These are phyloP conservation scores for Toxonevra muliebris DNA, from an alignment of 2,888 invertebrate species.

Conservation along the genomic window DNA sequence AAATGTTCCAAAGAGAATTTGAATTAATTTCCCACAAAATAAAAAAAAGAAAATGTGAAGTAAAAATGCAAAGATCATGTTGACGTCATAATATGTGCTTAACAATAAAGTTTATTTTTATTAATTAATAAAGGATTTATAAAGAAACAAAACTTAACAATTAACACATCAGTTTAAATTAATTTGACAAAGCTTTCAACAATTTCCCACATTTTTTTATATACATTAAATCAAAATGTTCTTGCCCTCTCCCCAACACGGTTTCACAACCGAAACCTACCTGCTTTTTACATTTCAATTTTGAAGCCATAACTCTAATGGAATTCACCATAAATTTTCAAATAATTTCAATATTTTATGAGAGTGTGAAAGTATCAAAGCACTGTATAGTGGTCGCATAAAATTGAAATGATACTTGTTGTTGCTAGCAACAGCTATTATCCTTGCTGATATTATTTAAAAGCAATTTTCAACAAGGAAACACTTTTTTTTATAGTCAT, in stretches of 20 bases:
- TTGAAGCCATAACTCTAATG: constrained; percentile 54
- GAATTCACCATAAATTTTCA: constrained; percentile 53
- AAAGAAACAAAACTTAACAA: too few relatives aligned
- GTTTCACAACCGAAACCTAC: too few relatives aligned
- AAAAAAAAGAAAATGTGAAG: too few relatives aligned
- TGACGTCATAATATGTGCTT: too few relatives aligned
- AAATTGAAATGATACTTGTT: constrained; percentile 52
- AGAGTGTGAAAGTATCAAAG: background rate
- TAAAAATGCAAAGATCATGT: too few relatives aligned
- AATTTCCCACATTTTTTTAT: too few relatives aligned
- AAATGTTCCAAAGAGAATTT: constrained; percentile 16
- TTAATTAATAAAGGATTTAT: too few relatives aligned
- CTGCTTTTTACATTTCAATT: background rate
- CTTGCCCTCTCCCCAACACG: too few relatives aligned
- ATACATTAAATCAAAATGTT: too few relatives aligned
- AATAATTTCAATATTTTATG: constrained; percentile 48
- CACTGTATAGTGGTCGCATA: constrained; percentile 38
- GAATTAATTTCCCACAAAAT: constrained; percentile 5
- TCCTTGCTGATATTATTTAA: constrained; percentile 27
- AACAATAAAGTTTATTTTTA: too few relatives aligned
- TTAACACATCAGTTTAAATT: too few relatives aligned
- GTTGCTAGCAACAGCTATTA: constrained; percentile 44
- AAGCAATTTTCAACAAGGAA: constrained; percentile 37
- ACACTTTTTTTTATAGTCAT: constrained; percentile 43
- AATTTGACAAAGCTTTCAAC: too few relatives aligned